Percentiles rank a stretch among this genome's conserved stretches.
Conservation (phyloP, 2,797 vertebrate genomes). For the Podargus strigoides region DNA sequence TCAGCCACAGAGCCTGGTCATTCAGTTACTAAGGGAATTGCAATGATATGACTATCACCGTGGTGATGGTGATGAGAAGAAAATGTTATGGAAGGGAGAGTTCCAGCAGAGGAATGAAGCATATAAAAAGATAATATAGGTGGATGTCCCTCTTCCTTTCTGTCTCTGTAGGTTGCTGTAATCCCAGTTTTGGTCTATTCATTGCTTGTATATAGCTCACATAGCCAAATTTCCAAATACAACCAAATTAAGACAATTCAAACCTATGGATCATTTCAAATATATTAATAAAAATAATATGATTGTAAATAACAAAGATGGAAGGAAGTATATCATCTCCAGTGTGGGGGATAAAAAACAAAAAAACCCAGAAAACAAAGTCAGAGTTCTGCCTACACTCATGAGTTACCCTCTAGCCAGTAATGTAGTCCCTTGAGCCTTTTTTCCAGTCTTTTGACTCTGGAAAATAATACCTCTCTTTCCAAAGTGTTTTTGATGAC, state of each 20-base stretch:
- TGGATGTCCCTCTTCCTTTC: neutral
- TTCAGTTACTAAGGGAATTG: neutral
- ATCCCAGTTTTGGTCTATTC: neutral
- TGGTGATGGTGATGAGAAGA: neutral
- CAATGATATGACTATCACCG: neutral
- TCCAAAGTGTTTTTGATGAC: neutral
- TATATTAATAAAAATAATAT: neutral
- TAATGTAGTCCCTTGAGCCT: neutral
- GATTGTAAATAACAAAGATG: neutral
- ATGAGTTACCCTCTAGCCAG: neutral
- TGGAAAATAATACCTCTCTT: neutral
- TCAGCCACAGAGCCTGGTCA: neutral
- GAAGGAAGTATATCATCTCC: neutral
- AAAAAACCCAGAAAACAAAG: neutral
- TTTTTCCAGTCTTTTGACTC: neutral
- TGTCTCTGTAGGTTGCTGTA: neutral
- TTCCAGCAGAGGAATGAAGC: neutral
- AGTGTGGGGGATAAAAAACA: rapidly evolving
- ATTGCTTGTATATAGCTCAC: neutral
- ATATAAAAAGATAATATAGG: neutral
- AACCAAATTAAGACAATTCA: neutral
- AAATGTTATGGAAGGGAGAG: neutral
- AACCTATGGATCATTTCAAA: neutral
- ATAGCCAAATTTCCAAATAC: neutral
- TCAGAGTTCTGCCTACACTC: neutral